Conservation (phyloP, 2,113 vertebrate species). For the Numenius arquata region DNA sequence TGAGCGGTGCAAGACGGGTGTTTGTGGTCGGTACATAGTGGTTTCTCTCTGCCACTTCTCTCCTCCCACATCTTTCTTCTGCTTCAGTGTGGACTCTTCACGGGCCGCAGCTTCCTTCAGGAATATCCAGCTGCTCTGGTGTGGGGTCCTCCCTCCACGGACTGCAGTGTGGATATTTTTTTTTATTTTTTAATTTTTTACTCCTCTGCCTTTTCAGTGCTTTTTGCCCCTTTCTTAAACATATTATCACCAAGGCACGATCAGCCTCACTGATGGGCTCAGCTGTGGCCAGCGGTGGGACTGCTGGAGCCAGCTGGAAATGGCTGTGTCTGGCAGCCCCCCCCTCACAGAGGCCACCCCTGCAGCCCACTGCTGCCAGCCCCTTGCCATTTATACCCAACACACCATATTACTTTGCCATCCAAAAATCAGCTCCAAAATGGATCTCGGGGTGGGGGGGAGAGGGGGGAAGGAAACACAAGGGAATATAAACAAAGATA, state of each 20-base stretch:
- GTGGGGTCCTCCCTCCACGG: neutral
- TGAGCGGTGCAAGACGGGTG: rapidly evolving
- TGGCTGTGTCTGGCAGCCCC: neutral
- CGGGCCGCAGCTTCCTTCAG: neutral
- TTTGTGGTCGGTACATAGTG: neutral
- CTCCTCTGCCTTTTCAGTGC: neutral
- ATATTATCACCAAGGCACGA: neutral
- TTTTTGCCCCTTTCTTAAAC: neutral
- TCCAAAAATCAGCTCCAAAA: neutral
- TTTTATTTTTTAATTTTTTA: too few relatives aligned
- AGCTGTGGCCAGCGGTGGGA: neutral
- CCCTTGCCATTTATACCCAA: neutral
- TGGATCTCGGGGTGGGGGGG: neutral
- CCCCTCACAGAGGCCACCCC: neutral
- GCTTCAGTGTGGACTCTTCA: neutral
- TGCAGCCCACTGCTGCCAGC: neutral
- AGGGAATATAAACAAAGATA: neutral
- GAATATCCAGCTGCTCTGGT: neutral
- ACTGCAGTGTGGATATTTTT: neutral
- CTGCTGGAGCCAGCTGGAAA: neutral
- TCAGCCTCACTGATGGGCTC: neutral
- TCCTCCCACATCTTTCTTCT: neutral
- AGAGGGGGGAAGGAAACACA: neutral
- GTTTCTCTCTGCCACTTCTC: neutral
- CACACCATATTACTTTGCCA: neutral